These are phyloP conservation scores for Margarornis squamiger DNA, from an alignment of 2,797 vertebrate genomes.

Conservation along the genomic window DNA sequence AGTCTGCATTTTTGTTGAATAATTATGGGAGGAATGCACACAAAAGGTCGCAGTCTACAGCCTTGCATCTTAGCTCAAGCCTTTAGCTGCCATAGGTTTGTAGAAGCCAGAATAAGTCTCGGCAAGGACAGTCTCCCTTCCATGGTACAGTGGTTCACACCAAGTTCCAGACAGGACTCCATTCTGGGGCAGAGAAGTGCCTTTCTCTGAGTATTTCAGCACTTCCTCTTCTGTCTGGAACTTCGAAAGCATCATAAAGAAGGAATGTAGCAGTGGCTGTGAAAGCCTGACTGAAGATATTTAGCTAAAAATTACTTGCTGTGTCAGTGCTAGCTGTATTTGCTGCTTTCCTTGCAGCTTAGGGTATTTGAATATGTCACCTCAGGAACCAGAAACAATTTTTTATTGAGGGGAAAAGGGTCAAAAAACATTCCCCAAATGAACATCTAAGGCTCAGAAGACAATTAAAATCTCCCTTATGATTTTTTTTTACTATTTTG, in stretches of 20 bases:
- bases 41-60: slow-evolving; percentile 33
- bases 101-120: slow-evolving; percentile 22
- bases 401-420: not conserved
- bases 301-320: slow-evolving; percentile 38
- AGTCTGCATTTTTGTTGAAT: slow-evolving; percentile 40
- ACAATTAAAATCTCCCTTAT: not conserved
- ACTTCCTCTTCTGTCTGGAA: slow-evolving; percentile 67
- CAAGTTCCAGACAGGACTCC: slow-evolving; percentile 30
- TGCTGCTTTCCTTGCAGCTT: not conserved
- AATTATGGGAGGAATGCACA: slow-evolving; percentile 34
- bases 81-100: slow-evolving; percentile 18
- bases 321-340: slow-evolving; percentile 14
- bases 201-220: slow-evolving; percentile 48
- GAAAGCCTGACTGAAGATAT: slow-evolving; percentile 47
- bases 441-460: not conserved
- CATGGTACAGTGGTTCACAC: not conserved
- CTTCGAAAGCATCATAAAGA: slow-evolving; percentile 59
- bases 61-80: slow-evolving; percentile 8
- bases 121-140: not conserved
- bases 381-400: not conserved
- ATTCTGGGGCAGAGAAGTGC: not conserved
- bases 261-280: slow-evolving; percentile 57
- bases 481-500: not conserved
- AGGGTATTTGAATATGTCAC: not conserved
- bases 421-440: not conserved